A percentile compares a stretch with the other conserved stretches of the same genome.
These are phyloP conservation scores for Scophthalmus maximus DNA, from an alignment of 2,113 vertebrate species.

Conservation along the genomic window DNA sequence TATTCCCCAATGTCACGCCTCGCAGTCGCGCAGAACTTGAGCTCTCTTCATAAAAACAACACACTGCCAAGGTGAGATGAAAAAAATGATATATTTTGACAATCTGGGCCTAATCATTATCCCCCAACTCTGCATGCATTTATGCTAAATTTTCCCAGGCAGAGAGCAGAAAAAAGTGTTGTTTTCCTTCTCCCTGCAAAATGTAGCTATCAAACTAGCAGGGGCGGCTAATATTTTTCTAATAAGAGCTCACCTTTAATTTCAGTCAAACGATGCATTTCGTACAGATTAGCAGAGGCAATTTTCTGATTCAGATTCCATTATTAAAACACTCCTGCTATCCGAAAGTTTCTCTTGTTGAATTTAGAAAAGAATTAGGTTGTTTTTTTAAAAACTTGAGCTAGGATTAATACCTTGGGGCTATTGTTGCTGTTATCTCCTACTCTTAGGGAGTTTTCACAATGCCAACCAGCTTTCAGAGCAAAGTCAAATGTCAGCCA, in stretches of 20 bases:
- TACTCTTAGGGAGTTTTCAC: conserved; percentile 53
- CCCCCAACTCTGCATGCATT: conserved; percentile 49
- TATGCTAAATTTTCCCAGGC: conserved; percentile 61
- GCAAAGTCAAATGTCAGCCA: conserved; percentile 32
- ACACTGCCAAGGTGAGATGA: conserved; percentile 65
- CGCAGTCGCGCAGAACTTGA: conserved; percentile 48
- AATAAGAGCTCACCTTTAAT: conserved; percentile 83
- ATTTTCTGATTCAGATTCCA: conserved; percentile 85
- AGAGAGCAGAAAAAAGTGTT: conserved; percentile 60
- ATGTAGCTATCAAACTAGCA: conserved; percentile 75
- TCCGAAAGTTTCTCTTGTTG: conserved; percentile 77
- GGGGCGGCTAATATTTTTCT: conserved; percentile 78
- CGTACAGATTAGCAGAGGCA: conserved; percentile 77
- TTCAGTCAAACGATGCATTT: conserved; percentile 76
- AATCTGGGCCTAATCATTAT: conserved; percentile 68
- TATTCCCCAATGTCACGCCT: conserved; percentile 70
- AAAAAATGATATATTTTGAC: conserved; percentile 71
- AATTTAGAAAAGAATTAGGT: conserved; percentile 67
- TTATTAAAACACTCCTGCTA: conserved; percentile 78
- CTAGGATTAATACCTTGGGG: conserved; percentile 68
- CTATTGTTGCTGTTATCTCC: conserved; percentile 69
- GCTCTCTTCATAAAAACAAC: conserved; percentile 64
- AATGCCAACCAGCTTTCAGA: conserved; percentile 35
- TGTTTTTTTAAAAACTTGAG: conserved; percentile 43
- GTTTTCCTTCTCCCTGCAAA: conserved; percentile 59